Base-by-base conservation (phyloP, 2,888 invertebrate genomes). In the Actias luna region DNA sequence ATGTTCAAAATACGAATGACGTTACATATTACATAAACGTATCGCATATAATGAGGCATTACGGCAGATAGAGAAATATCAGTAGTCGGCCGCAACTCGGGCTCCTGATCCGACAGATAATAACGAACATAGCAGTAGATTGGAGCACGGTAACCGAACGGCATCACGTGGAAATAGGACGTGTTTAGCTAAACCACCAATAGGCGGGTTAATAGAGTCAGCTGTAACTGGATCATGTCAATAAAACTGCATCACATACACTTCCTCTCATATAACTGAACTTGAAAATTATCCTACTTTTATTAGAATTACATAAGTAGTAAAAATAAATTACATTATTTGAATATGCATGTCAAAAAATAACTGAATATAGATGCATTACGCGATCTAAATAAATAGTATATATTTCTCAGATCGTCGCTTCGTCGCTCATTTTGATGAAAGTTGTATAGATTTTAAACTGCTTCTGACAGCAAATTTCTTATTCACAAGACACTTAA, bases 141-240 rank as follows among this genome's bases (percentile, higher is more conserved):
- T 67, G 70, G 70, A 68, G 65, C 69, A 72, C 68, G 70, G 76
- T 72, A 76, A 76, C 75, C 73, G 74, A 78, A 75, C 72, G 65
- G 74, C 71, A 74, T 72, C 76, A 75, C 81, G 79, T 79, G 80
- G 83, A 84, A 80, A 85, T 84, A 81, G 84, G 83, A 50, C 46
- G 22, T 83, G 82, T 84, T 84, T 83, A 85, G 78, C 72, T 74
- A 72, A 73, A 71, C 72, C 76, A 67, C 75, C 80, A 79, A 82
- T 82, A 86, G 86, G 84, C 66, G 70, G 81, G 82, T 83, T 89
- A 88, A 90, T 89, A 80, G 85, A 89, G 83, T 84, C 85, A 85
- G 85, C 87, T 84, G 85, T 88, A 88, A 85, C 83, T 79, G 82
- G 82, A 89, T 89, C 88, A 88, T 85, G 83, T 85, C 88, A 90